Conservation (phyloP, 2,888 invertebrate species). For the Oegoconia quadripuncta region DNA sequence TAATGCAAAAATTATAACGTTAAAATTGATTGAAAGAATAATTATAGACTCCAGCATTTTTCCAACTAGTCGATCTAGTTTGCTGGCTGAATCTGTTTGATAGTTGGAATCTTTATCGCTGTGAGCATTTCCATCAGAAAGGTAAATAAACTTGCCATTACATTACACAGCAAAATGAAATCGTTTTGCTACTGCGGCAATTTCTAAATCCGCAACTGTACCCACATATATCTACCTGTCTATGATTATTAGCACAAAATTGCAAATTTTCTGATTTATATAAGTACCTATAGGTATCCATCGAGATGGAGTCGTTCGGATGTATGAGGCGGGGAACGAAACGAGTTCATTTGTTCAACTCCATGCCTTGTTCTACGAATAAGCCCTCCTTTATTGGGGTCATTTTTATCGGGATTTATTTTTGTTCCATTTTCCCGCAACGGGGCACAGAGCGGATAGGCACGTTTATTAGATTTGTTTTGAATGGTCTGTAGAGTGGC, state of each 20-base stretch:
- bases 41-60: too few species aligned
- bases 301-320: slow-evolving; percentile 26
- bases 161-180: too few species aligned
- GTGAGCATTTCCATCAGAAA: too few species aligned
- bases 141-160: too few species aligned
- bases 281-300: neutral
- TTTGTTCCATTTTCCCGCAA: slow-evolving; percentile 12
- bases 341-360: slow-evolving; percentile 30
- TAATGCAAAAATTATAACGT: too few species aligned
- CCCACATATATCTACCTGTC: too few species aligned
- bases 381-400: slow-evolving; percentile 29
- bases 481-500: slow-evolving; percentile 2
- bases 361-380: slow-evolving; percentile 25
- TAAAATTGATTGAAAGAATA: too few species aligned
- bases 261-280: neutral
- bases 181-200: too few species aligned
- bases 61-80: too few species aligned
- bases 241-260: neutral
- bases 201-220: too few species aligned
- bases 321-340: slow-evolving; percentile 25
- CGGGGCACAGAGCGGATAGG: slow-evolving; percentile 2
- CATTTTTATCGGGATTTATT: slow-evolving; percentile 31
- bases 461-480: slow-evolving; percentile 5
- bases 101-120: too few species aligned
- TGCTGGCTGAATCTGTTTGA: too few species aligned